These are phyloP conservation scores for Heliocidaris erythrogramma DNA, from an alignment of 35 echinoderm and acorn worm genomes.

Conservation along the genomic window DNA sequence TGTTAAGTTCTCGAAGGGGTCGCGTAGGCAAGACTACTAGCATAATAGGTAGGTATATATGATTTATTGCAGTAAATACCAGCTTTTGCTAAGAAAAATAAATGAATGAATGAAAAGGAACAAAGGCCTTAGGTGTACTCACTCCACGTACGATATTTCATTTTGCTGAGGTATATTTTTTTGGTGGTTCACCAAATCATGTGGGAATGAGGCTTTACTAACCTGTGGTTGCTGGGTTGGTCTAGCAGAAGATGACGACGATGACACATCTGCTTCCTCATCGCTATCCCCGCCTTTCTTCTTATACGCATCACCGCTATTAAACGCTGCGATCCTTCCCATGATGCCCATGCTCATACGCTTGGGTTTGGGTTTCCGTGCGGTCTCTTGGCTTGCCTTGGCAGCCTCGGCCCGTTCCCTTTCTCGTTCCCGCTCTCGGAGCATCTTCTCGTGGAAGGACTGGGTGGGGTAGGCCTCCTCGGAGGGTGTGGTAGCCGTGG, in stretches of 20 bases:
- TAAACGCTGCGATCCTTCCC: conserved; percentile 55
- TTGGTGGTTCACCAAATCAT: too few relatives aligned
- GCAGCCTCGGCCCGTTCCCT: conserved; percentile 30
- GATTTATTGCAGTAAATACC: too few relatives aligned
- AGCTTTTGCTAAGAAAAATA: too few relatives aligned
- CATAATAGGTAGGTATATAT: too few relatives aligned
- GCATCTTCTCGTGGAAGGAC: conserved; percentile 61
- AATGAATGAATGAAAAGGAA: too few relatives aligned
- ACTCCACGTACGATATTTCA: too few relatives aligned
- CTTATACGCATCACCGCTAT: conserved; percentile 57
- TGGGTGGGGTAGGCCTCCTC: conserved; percentile 29
- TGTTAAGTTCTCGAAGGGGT: too few relatives aligned
- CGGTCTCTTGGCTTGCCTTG: conserved; percentile 32
- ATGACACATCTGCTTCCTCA: neutral
- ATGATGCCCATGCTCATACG: conserved; percentile 55
- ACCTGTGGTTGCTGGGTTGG: neutral
- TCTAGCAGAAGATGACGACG: neutral
- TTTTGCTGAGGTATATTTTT: too few relatives aligned
- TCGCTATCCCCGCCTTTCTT: conserved; percentile 20
- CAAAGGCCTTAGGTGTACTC: too few relatives aligned
- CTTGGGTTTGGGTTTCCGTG: conserved; percentile 11
- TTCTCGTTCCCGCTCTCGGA: conserved; percentile 57
- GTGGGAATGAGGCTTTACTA: neutral
- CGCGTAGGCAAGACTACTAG: too few relatives aligned
- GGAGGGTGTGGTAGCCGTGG: conserved; percentile 19